Conservation (phyloP, 1,140 invertebrate genomes). For the Apis mellifera region Amel_HAv3.1 CM009932.2:8957001-8957500, state of each 20-base stretch:
- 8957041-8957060: neutral
- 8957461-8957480: neutral
- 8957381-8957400: conserved; percentile 21
- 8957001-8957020: neutral
- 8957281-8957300: conserved; percentile 67
- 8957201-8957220: conserved; percentile 41
- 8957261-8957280: conserved; percentile 61
- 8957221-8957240: conserved; percentile 54
- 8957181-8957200: conserved; percentile 43
- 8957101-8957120: conserved; percentile 47
- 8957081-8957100: conserved; percentile 9
- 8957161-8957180: conserved; percentile 41
- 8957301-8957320: neutral
- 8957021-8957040: no score
- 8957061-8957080: neutral
- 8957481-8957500: neutral
- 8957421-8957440: no score
- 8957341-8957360: conserved; percentile 60
- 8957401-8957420: neutral
- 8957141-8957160: conserved; percentile 33
- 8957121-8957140: conserved; percentile 42
- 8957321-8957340: conserved; percentile 33
- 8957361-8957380: conserved; percentile 32
- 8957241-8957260: conserved; percentile 65
- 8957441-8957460: neutral